phyloP scores from a whole-genome alignment of 2,113 vertebrate species.

The Dascyllus trimaculatus region DNA sequence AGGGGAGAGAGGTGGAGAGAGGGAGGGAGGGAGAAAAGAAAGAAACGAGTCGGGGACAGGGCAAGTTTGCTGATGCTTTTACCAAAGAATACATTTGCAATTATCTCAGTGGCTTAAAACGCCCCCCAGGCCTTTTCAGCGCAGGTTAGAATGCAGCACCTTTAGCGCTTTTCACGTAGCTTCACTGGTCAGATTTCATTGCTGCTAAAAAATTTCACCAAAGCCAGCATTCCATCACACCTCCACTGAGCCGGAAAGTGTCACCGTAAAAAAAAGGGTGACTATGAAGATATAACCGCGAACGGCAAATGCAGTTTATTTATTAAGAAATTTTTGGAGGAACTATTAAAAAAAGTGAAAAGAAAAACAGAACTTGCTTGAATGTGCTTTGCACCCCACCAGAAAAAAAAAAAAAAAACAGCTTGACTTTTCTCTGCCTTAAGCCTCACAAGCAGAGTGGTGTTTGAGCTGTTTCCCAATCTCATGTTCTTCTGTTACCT shows the following conservation, averaged over 20 bases:
- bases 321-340: conserved; percentile 45
- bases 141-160: conserved; percentile 57
- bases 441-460: conserved; percentile 82
- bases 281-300: conserved; percentile 31
- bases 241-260: conserved; percentile 23
- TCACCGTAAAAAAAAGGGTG: conserved; percentile 25
- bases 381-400: conserved; percentile 66
- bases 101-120: conserved; percentile 72
- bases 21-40: conserved; percentile 18
- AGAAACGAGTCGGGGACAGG: conserved; percentile 34
- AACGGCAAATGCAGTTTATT: conserved; percentile 1
- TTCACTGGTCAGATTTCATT: conserved; percentile 62
- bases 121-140: conserved; percentile 50
- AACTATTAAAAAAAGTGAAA: conserved; percentile 66
- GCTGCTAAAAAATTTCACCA: conserved; percentile 45
- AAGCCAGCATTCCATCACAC: conserved; percentile 67
- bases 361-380: conserved; percentile 75
- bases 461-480: conserved; percentile 86
- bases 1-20: conserved; percentile 31
- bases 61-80: conserved; percentile 62
- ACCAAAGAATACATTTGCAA: conserved; percentile 75
- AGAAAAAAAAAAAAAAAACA: conserved; percentile 52
- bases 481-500: conserved; percentile 87
- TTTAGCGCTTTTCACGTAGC: conserved; percentile 67
- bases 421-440: conserved; percentile 79